phyloP scores from a whole-genome alignment of 2,888 invertebrate species.

The Drosophila kuntzei region DNA sequence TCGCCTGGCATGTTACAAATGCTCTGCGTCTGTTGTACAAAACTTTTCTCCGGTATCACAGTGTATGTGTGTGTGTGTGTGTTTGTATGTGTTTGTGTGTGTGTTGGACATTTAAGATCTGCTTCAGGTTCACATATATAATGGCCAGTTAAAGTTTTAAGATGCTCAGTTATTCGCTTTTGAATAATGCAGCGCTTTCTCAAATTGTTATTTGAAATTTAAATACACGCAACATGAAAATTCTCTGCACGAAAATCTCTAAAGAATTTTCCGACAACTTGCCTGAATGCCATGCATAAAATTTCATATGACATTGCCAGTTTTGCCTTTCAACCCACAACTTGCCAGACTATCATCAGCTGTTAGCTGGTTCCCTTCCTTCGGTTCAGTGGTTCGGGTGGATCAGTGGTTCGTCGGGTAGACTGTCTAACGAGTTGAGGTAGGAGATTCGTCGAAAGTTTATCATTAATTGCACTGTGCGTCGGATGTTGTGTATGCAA shows the following conservation, averaged over 20 bases:
- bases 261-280: slow-evolving; percentile 56
- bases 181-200: slow-evolving; percentile 46
- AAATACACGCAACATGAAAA: slow-evolving; percentile 37
- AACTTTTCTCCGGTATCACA: slow-evolving; percentile 48
- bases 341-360: slow-evolving; percentile 58
- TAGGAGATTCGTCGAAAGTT: slow-evolving; percentile 21
- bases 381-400: not conserved
- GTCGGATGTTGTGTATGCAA: slow-evolving; percentile 34
- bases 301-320: slow-evolving; percentile 59
- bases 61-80: not conserved
- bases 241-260: slow-evolving; percentile 27
- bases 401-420: not conserved
- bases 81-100: not conserved
- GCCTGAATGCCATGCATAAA: slow-evolving; percentile 56
- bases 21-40: slow-evolving; percentile 70
- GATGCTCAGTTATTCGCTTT: slow-evolving; percentile 39
- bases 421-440: slow-evolving; percentile 5
- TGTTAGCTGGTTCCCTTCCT: slow-evolving; percentile 41
- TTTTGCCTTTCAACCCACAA: slow-evolving; percentile 8
- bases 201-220: slow-evolving; percentile 61
- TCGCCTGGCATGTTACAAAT: slow-evolving; percentile 75
- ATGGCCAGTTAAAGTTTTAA: slow-evolving; percentile 45
- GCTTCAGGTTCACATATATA: slow-evolving; percentile 11
- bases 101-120: slow-evolving; percentile 25
- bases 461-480: slow-evolving; percentile 47